These are phyloP conservation scores for Lophius americanus DNA, from an alignment of 2,797 vertebrate species.

Conservation along the genomic window DNA sequence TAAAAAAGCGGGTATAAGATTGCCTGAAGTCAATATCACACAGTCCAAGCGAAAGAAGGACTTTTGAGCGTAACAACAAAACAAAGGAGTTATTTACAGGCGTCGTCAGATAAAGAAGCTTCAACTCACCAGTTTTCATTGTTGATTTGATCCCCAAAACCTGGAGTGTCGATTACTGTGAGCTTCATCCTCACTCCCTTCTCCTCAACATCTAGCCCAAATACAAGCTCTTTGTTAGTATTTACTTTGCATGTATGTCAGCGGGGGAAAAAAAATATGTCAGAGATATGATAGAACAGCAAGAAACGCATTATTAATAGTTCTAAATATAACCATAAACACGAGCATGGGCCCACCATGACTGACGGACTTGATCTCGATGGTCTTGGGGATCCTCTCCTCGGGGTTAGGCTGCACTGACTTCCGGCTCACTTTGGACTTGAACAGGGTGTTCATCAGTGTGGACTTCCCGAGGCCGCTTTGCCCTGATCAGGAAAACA, in stretches of 20 bases:
- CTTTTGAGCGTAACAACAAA: too few species aligned
- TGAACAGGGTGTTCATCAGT: slow-evolving; percentile 98
- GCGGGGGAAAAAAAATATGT: background rate
- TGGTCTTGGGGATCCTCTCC: slow-evolving; percentile 94
- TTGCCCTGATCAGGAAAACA: slow-evolving; percentile 84
- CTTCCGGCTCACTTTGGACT: slow-evolving; percentile 97
- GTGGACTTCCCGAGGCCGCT: slow-evolving; percentile 97
- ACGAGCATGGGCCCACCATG: slow-evolving; percentile 81
- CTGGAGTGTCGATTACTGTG: slow-evolving; percentile 95
- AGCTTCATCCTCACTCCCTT: slow-evolving; percentile 98
- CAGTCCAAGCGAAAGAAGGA: too few species aligned
- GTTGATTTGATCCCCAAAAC: slow-evolving; percentile 98
- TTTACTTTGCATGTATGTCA: background rate
- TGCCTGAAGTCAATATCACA: too few species aligned
- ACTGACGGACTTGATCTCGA: slow-evolving; percentile 97
- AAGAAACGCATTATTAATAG: slow-evolving; percentile 10
- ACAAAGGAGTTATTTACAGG: too few species aligned
- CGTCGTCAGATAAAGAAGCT: background rate
- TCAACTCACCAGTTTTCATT: slow-evolving; percentile 94
- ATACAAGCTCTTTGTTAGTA: background rate
- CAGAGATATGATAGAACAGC: background rate
- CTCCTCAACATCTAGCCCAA: slow-evolving; percentile 91
- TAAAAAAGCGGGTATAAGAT: too few species aligned
- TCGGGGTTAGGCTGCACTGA: slow-evolving; percentile 86
- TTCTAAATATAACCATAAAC: background rate